Evolutionary conservation across 2,113 vertebrate species (phyloP).

Genomic region (Aptenodytes patagonicus): DNA sequence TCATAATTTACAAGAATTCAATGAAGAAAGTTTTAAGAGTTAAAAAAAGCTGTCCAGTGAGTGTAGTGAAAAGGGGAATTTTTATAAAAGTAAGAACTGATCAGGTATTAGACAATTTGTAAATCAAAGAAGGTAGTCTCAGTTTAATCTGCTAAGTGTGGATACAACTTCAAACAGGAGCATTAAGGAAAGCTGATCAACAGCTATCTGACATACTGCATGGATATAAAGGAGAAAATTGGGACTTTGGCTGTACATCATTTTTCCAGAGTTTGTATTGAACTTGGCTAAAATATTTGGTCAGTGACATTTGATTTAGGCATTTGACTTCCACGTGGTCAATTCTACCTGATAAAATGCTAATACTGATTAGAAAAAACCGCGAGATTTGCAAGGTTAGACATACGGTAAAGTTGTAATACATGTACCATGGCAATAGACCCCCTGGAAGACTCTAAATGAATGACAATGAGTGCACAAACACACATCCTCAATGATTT

Average conservation of each 20-base stretch:
- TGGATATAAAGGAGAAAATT: accelerated
- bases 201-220: neutral
- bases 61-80: neutral
- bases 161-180: neutral
- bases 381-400: neutral
- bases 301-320: neutral
- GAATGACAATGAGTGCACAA: neutral
- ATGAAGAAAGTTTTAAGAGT: neutral
- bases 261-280: neutral
- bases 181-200: neutral
- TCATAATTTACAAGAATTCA: neutral
- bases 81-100: neutral
- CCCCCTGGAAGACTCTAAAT: neutral
- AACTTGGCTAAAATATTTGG: neutral
- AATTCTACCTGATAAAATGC: neutral
- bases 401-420: accelerated
- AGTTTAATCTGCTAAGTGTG: neutral
- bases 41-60: neutral
- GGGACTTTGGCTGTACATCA: neutral
- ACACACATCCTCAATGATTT: neutral
- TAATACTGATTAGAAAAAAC: neutral
- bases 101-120: neutral
- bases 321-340: neutral
- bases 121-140: neutral
- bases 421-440: neutral